phyloP scores from a whole-genome alignment of 2,113 vertebrate species.

The Lepus europaeus region DNA sequence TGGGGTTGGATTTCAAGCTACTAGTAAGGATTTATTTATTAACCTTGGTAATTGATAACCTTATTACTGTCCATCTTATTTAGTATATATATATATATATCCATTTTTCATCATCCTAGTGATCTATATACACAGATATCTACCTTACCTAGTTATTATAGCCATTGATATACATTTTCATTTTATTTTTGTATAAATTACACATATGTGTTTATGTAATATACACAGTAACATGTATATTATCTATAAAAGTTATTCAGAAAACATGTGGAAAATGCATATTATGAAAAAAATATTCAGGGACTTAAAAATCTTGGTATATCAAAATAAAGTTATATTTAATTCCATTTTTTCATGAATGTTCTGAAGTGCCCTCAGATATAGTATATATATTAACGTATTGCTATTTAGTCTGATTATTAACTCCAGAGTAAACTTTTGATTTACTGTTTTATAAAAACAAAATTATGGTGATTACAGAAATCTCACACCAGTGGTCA shows the following conservation, averaged over 20 bases:
- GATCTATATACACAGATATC: neutral
- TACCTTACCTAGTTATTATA: neutral
- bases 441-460: conserved; percentile 6
- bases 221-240: neutral
- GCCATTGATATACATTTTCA: neutral
- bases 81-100: neutral
- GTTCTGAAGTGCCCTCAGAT: neutral
- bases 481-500: neutral
- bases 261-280: no score
- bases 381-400: neutral
- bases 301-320: no score
- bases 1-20: no score
- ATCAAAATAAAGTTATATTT: no score
- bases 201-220: neutral
- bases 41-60: neutral
- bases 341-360: no score
- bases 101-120: neutral
- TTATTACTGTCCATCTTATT: neutral
- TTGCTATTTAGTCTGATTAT: neutral
- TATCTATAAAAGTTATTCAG: neutral
- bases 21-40: neutral
- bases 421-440: neutral
- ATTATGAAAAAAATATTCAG: no score
- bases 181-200: neutral
- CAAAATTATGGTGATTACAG: neutral